A percentile compares a stretch with the other conserved stretches of the same genome.
These are phyloP conservation scores for Perca schrenkii DNA, from an alignment of 2,113 vertebrate genomes.

Conservation along the genomic window DNA sequence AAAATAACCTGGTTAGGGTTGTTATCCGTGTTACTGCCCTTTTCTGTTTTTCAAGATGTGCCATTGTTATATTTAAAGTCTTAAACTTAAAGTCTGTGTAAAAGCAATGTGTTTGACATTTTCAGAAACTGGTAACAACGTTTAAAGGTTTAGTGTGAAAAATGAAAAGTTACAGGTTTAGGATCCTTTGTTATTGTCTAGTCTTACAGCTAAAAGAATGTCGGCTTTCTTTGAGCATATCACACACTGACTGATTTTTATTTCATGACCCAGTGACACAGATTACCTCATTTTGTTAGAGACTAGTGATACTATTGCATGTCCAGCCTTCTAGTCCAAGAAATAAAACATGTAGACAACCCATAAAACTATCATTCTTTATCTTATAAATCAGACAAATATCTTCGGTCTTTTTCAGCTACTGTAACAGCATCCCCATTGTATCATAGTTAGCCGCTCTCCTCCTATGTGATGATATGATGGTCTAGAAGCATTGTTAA, in stretches of 20 bases:
- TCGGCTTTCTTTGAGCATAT: background rate
- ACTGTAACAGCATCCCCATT: slow-evolving; percentile 16
- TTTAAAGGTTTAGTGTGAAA: background rate
- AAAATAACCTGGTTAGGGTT: background rate
- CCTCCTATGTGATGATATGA: slow-evolving; percentile 22
- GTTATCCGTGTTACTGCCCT: too few relatives aligned
- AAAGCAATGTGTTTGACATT: background rate
- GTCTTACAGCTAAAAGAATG: background rate
- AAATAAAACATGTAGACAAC: slow-evolving; percentile 12
- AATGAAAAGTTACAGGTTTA: background rate
- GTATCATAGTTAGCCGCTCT: slow-evolving; percentile 1
- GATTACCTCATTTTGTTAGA: slow-evolving; percentile 5
- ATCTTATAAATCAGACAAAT: slow-evolving; percentile 1
- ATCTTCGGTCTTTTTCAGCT: background rate
- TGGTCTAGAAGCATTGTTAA: slow-evolving; percentile 35
- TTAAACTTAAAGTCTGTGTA: background rate
- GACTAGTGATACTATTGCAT: background rate
- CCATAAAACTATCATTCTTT: background rate
- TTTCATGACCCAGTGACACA: slow-evolving; percentile 30
- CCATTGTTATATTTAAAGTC: background rate
- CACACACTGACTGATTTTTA: slow-evolving; percentile 33
- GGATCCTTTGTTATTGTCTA: background rate
- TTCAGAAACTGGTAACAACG: background rate
- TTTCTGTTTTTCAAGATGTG: background rate
- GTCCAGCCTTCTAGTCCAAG: background rate